Percentiles rank a stretch among this genome's conserved stretches.
Conservation (phyloP, 2,113 vertebrate genomes). For the Miniopterus natalensis region DNA sequence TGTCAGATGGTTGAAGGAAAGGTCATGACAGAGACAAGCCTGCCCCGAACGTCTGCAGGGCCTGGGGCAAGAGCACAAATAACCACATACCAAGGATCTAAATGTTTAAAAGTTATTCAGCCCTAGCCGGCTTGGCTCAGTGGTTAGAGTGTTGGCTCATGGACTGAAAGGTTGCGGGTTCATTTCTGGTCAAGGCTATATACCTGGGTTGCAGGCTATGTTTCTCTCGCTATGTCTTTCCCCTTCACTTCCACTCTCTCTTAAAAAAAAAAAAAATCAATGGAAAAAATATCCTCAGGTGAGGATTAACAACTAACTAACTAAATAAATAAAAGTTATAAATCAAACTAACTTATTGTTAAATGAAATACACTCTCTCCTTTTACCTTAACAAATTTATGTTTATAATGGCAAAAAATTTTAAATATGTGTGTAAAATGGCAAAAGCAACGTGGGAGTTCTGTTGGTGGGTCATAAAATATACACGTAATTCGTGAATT, state of each 20-base stretch:
- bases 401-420: background rate
- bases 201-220: too few species aligned
- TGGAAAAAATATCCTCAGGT: too few species aligned
- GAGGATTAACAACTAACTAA: too few species aligned
- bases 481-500: background rate
- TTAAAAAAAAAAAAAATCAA: too few species aligned
- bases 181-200: too few species aligned
- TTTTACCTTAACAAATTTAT: background rate
- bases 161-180: too few species aligned
- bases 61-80: background rate
- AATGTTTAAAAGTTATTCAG: constrained; percentile 6
- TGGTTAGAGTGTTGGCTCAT: background rate
- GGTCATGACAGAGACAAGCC: background rate
- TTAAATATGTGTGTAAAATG: background rate
- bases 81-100: background rate
- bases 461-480: background rate
- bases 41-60: background rate
- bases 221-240: too few species aligned
- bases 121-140: background rate
- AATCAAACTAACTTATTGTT: background rate
- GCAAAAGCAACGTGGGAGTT: background rate
- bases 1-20: background rate
- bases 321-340: background rate
- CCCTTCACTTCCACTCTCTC: too few species aligned
- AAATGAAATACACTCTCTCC: background rate